A percentile compares a stretch with the other conserved stretches of the same genome.
phyloP scores from a whole-genome alignment of 2,888 invertebrate species.

The Xylota segnis region DNA sequence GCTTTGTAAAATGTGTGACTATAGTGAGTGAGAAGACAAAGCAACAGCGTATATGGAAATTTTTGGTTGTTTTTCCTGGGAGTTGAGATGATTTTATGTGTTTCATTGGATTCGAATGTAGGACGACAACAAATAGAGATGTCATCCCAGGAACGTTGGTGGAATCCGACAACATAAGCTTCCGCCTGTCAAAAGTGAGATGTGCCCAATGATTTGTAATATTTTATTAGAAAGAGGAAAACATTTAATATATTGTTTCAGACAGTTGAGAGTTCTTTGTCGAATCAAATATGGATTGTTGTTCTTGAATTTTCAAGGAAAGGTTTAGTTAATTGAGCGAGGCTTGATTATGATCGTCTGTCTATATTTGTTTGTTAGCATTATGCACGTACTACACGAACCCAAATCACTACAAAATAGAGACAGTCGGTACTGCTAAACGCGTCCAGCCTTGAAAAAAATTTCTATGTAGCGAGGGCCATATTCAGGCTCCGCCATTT shows the following conservation, averaged over 20 bases:
- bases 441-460: too few relatives aligned
- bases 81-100: slow-evolving; percentile 33
- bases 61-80: slow-evolving; percentile 31
- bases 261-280: too few relatives aligned
- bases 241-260: neutral
- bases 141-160: slow-evolving; percentile 39
- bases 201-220: slow-evolving; percentile 1
- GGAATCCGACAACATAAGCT: slow-evolving; percentile 20
- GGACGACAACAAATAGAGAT: slow-evolving; percentile 32
- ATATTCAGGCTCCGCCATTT: too few relatives aligned
- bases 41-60: slow-evolving; percentile 37
- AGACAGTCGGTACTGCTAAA: too few relatives aligned
- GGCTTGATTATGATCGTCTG: too few relatives aligned
- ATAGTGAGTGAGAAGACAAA: slow-evolving; percentile 4
- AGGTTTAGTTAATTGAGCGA: too few relatives aligned
- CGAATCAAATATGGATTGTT: too few relatives aligned
- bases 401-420: too few relatives aligned
- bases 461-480: too few relatives aligned
- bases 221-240: neutral
- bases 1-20: slow-evolving; percentile 4
- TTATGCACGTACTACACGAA: too few relatives aligned
- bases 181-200: slow-evolving; percentile 66
- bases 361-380: too few relatives aligned
- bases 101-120: slow-evolving; percentile 32
- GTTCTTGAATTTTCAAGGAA: too few relatives aligned